phyloP scores from a whole-genome alignment of 2,113 vertebrate species.

The Psephotus haematonotus region DNA sequence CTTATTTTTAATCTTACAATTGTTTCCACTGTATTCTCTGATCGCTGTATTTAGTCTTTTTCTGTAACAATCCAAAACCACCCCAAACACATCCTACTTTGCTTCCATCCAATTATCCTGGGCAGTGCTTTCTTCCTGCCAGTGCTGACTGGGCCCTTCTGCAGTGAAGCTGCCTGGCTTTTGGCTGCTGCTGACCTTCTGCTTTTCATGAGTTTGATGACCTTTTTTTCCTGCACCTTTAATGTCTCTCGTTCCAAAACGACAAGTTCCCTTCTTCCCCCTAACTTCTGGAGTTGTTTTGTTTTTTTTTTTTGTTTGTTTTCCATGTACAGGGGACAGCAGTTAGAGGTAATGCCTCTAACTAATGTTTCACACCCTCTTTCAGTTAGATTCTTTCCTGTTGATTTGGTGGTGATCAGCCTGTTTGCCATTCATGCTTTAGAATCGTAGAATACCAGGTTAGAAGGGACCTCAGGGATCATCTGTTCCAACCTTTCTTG shows the following conservation, averaged over 20 bases:
- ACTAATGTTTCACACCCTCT: too few relatives aligned
- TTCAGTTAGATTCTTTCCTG: accelerated
- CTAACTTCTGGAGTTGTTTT: accelerated
- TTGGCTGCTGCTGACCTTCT: neutral
- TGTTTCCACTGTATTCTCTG: neutral
- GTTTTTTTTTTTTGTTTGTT: neutral
- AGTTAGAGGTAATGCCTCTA: too few relatives aligned
- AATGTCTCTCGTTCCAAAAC: neutral
- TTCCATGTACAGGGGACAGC: accelerated
- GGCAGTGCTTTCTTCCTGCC: neutral
- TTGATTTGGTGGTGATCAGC: too few relatives aligned
- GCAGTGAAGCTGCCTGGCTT: neutral
- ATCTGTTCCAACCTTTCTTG: neutral
- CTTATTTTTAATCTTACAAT: neutral
- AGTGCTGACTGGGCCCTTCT: accelerated
- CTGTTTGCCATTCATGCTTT: accelerated
- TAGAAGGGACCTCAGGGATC: neutral
- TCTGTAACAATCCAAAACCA: neutral
- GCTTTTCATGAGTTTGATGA: accelerated
- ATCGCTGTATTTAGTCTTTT: neutral
- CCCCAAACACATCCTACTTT: neutral
- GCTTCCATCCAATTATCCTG: neutral
- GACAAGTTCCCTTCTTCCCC: neutral
- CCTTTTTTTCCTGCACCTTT: neutral
- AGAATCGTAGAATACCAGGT: neutral